Base-by-base conservation (phyloP, 1,140 invertebrate species). In the Lucilia sericata region DNA sequence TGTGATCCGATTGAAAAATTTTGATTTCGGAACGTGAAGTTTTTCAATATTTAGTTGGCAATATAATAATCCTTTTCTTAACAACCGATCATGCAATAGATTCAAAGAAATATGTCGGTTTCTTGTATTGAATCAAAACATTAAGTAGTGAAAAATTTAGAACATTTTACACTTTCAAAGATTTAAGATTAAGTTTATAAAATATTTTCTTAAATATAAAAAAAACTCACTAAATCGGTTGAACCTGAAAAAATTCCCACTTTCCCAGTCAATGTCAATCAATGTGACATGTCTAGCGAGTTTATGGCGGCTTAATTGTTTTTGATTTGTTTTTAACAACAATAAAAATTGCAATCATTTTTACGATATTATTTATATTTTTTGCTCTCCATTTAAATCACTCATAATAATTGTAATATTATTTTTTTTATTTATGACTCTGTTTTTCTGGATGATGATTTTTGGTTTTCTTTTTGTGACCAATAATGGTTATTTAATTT, bases 401-500 rank as follows among this genome's bases (percentile, higher is more conserved):
- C 2, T 70, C 60, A 70, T 70, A 70, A 70, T 70, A 36, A 36
- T 36, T 36, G 36, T 36, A 36, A 36, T 36, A 36, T 70, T 70
- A 21, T 21, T n/a, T 70, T 70, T 70, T 8, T n/a, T 19, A 70
- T 70, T 70, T 70, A 70, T 70, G 19, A 49, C n/a, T 49, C n/a
- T 49, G 36, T 49, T 49, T 49, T 49, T 74, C 4, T 47, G 36
- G 36, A 36, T 36, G 13, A 65, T 74, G 42, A 36, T 83, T 70
- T 21, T 74, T 25, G 8, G n/a, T n/a, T n/a, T 83, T 25, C 47
- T 74, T 12, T 60, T 75, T 83, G 47, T 75, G 25, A 49, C 49
- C 42, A n/a, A 81, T 81, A 74, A 74, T 74, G 60, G n/a, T 83
- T 34, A 47, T 83, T 83, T 74, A 74, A 36, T 83, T 83, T 83